A percentile compares a stretch with the other conserved stretches of the same genome.
Evolutionary conservation across 2,888 invertebrate species (phyloP).

Genomic region (Monopis laevigella): DNA sequence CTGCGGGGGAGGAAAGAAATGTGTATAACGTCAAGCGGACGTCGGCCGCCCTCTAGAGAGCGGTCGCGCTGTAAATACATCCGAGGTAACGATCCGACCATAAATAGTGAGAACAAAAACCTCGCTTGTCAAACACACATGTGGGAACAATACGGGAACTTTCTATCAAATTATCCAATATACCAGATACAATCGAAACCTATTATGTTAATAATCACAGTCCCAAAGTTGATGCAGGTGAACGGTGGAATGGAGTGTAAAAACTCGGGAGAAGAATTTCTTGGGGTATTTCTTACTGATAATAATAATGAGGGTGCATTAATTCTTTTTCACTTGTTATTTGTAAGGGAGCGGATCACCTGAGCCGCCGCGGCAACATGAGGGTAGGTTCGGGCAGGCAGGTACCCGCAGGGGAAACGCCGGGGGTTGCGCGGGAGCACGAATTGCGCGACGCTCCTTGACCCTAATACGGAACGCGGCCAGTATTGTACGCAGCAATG

Average conservation of each 20-base stretch:
- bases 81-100: too few relatives aligned
- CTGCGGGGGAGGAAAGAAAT: slow-evolving; percentile 44
- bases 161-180: slow-evolving; percentile 5
- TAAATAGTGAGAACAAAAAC: too few relatives aligned
- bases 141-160: background rate
- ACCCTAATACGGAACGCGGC: slow-evolving; percentile 45
- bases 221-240: slow-evolving; percentile 48
- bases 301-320: slow-evolving; percentile 13
- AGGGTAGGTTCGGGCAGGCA: slow-evolving; percentile 30
- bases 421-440: slow-evolving; percentile 25
- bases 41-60: slow-evolving; percentile 18
- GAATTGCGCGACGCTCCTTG: slow-evolving; percentile 49
- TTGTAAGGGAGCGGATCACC: slow-evolving; percentile 37
- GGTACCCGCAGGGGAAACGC: slow-evolving; percentile 34
- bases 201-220: slow-evolving; percentile 31
- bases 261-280: slow-evolving; percentile 33
- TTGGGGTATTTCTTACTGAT: slow-evolving; percentile 5
- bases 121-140: background rate
- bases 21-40: slow-evolving; percentile 43
- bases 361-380: too few relatives aligned
- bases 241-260: slow-evolving; percentile 39
- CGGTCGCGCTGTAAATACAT: background rate
- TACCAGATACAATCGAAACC: slow-evolving; percentile 26
- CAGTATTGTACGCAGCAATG: slow-evolving; percentile 62
- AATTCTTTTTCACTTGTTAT: slow-evolving; percentile 21